Evolutionary conservation across 2,113 vertebrate genomes (phyloP).

Genomic region (Menidia beryllina): DNA sequence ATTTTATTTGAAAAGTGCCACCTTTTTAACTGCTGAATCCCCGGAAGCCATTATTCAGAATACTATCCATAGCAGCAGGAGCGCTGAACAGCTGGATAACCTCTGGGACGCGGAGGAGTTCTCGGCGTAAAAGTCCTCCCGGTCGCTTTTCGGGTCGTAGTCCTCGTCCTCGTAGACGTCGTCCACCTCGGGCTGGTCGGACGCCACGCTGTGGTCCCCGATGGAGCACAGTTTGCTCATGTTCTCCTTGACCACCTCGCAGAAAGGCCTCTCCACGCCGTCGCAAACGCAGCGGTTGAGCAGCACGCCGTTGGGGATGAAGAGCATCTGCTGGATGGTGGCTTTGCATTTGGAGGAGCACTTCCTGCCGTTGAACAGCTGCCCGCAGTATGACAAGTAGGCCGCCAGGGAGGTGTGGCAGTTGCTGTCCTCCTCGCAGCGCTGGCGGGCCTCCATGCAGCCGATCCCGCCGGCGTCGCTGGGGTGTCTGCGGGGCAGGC

Average conservation of each 20-base stretch:
- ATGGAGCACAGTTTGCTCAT: slow-evolving; percentile 83
- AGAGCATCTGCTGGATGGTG: slow-evolving; percentile 83
- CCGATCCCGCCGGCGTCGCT: slow-evolving; percentile 77
- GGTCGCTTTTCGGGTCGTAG: slow-evolving; percentile 70
- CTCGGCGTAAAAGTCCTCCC: slow-evolving; percentile 49
- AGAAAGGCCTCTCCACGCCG: slow-evolving; percentile 85
- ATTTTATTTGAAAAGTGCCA: no score
- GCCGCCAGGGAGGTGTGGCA: slow-evolving; percentile 79
- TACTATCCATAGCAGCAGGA: slow-evolving; percentile 57
- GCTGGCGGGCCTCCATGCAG: slow-evolving; percentile 84
- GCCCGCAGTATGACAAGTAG: slow-evolving; percentile 84
- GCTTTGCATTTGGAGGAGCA: slow-evolving; percentile 80
- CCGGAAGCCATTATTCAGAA: slow-evolving; percentile 17
- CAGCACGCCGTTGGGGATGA: slow-evolving; percentile 78
- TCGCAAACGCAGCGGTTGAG: slow-evolving; percentile 85
- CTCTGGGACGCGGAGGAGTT: slow-evolving; percentile 43
- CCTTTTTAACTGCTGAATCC: slow-evolving; percentile 7
- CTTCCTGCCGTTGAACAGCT: slow-evolving; percentile 85
- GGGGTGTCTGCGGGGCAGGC: slow-evolving; percentile 79
- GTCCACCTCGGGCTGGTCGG: slow-evolving; percentile 72
- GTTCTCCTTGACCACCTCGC: slow-evolving; percentile 86
- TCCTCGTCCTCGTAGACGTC: slow-evolving; percentile 81
- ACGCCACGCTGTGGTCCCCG: slow-evolving; percentile 60
- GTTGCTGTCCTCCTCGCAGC: slow-evolving; percentile 79
- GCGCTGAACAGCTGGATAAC: slow-evolving; percentile 6